phyloP scores from a whole-genome alignment of 2,797 vertebrate genomes.

The Pantherophis alleghaniensis region DNA sequence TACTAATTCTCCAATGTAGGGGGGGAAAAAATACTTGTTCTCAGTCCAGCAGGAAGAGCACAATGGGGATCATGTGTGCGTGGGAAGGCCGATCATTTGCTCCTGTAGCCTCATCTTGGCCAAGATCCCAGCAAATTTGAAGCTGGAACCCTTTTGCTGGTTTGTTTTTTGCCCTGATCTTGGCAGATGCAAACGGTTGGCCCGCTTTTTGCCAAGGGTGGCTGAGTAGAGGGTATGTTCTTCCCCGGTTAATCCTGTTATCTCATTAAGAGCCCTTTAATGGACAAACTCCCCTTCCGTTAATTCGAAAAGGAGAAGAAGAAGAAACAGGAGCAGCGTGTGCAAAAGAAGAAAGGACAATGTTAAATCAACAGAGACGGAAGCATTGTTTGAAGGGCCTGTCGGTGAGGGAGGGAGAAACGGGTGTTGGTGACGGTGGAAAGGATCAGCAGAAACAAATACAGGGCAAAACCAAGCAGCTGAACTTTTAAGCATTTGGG shows the following conservation, averaged over 20 bases:
- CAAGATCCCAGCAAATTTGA: conserved; percentile 7
- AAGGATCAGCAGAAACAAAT: neutral
- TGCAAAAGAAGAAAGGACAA: neutral
- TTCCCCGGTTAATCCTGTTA: conserved; percentile 27
- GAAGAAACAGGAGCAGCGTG: neutral
- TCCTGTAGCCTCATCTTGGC: neutral
- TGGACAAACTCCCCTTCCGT: conserved; percentile 22
- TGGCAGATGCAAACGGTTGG: neutral
- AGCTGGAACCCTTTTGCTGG: neutral
- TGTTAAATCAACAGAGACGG: conserved; percentile 4
- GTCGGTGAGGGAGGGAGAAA: too few species aligned
- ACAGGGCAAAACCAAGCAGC: neutral
- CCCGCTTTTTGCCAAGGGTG: neutral
- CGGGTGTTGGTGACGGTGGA: neutral
- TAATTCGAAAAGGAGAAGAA: conserved; percentile 13
- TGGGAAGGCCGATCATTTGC: neutral
- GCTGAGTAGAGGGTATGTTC: neutral
- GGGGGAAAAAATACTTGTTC: neutral
- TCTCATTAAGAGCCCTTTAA: conserved; percentile 38
- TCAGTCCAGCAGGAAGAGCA: neutral
- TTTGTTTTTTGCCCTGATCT: neutral
- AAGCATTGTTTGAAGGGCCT: neutral
- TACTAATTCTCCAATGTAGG: neutral
- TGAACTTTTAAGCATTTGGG: neutral
- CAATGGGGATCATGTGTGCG: neutral